Conservation (phyloP, 2,113 vertebrate genomes). For the Lamprotornis superbus region DNA sequence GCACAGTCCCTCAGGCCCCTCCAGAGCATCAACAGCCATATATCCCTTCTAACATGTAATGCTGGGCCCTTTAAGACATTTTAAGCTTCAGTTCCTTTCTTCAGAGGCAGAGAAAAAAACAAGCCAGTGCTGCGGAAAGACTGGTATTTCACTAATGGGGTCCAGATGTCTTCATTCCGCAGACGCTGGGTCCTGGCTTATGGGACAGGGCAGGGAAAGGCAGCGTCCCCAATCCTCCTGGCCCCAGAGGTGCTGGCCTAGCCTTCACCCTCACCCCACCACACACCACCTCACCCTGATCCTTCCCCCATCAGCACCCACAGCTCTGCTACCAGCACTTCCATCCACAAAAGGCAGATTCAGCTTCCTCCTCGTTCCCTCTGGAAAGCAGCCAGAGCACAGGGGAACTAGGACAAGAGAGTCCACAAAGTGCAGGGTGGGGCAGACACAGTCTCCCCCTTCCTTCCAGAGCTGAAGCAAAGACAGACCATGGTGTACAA, state of each 20-base stretch:
- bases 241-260: background rate
- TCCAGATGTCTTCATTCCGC: conserved; percentile 55
- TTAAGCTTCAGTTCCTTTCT: conserved; percentile 49
- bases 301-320: background rate
- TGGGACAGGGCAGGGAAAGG: background rate
- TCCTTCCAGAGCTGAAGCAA: background rate
- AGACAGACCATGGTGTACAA: background rate
- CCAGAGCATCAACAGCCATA: background rate
- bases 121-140: conserved; percentile 39
- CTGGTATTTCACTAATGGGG: conserved; percentile 67
- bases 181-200: background rate
- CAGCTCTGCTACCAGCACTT: background rate
- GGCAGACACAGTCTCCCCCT: background rate
- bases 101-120: conserved; percentile 31
- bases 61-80: conserved; percentile 51
- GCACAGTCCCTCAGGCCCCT: conserved; percentile 38
- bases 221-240: background rate
- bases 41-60: background rate
- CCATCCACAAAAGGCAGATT: background rate
- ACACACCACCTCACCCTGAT: background rate
- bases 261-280: background rate
- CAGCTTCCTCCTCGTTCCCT: background rate
- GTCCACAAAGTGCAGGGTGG: background rate
- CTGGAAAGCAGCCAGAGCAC: conserved; percentile 11
- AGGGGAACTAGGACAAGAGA: conserved; percentile 8